Base-by-base conservation (phyloP, 23 tunicate species). In the Ciona savignyi region DNA sequence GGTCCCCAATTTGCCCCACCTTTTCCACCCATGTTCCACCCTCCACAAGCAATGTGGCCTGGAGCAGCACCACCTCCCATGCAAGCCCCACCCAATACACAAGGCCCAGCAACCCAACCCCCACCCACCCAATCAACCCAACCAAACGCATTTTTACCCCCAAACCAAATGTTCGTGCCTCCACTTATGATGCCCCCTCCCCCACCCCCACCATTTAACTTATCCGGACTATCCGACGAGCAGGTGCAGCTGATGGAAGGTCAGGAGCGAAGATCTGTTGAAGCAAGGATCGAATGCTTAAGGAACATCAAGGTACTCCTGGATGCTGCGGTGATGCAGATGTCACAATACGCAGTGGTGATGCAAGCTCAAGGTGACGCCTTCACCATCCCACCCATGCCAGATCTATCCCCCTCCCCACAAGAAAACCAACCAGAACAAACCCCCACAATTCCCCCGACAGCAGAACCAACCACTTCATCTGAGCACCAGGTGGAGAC, bases 231-330 rank as follows among this genome's bases (percentile, higher is more conserved):
- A 82, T 73, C 70, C 22, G 97, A 91, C 0, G 97, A 91, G 11
- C 91, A 91, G 60, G 32, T 91, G 27, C 70, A 80, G 23, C 65
- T 62, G 27, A 84, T 91, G 97, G 97, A 91, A 65, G 91, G 91
- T 1, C 32, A 35, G 27, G 91, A 91, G 65, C 68, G 97, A 33
- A 34, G 81, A 19, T 77, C 72, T 20, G 82, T 91, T 20, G 97
- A 91, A 76, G 72, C 74, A 27, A 81, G 97, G 33, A 71, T 91
- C 28, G 91, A 85, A 72, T 85, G 91, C 74, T 70, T 91, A 4
- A 77, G 86, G 21, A 84, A 91, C 70, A 91, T 91, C 74, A 73
- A 80, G n/a, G 29, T 68, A 2, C 82, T 91, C 24, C 75, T 91
- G 22, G 97, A 91, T 62, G 97, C 97, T 9, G 97, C 97, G 0